Evolutionary conservation across 2,797 vertebrate species (phyloP).

Genomic region (Manis javanica): DNA sequence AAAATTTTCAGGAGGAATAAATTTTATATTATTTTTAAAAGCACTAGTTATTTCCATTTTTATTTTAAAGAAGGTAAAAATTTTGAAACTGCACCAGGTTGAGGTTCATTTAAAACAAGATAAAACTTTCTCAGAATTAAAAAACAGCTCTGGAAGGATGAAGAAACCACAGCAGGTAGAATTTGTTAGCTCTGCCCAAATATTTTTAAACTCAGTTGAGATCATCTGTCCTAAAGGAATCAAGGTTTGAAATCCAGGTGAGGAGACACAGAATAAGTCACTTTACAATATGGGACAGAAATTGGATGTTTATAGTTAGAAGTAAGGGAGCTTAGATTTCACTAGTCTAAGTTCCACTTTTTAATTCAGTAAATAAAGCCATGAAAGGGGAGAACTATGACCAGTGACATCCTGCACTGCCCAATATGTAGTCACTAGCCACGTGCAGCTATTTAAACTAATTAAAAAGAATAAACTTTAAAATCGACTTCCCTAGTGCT

Average conservation of each 20-base stretch:
- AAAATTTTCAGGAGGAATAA: background rate
- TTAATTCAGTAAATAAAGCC: background rate
- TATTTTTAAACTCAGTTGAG: background rate
- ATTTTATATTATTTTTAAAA: background rate
- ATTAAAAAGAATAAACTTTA: background rate
- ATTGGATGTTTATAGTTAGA: background rate
- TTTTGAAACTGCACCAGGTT: background rate
- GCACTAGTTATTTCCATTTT: background rate
- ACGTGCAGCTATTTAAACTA: background rate
- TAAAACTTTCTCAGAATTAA: background rate
- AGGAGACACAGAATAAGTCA: background rate
- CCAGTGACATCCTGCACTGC: background rate
- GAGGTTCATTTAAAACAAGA: conserved; percentile 23
- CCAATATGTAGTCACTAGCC: background rate
- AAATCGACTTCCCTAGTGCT: background rate
- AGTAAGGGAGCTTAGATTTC: background rate
- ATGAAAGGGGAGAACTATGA: background rate
- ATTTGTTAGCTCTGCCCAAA: background rate
- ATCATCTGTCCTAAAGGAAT: background rate
- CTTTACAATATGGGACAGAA: background rate
- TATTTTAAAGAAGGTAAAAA: background rate
- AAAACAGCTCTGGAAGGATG: background rate
- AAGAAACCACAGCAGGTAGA: background rate
- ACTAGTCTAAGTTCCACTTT: background rate
- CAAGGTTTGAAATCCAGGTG: background rate